Evolutionary conservation across 2,113 vertebrate species (phyloP), one percentile per base, ranked within the genome.

Genomic region (Spermophilus dauricus): DNA sequence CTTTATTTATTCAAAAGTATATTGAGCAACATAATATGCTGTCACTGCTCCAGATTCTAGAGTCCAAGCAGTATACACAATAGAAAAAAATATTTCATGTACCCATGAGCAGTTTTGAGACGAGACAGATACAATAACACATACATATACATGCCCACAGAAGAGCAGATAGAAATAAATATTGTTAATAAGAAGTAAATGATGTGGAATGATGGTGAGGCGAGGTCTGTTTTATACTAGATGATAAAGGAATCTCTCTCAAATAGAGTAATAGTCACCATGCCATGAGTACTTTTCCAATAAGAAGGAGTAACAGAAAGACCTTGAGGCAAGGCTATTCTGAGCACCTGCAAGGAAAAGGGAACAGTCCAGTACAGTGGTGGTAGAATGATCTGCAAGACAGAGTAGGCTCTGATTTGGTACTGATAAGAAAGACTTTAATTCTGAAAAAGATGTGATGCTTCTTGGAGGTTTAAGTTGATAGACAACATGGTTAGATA

Each of bases 351-450:
- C 14, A 80, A 45, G 53, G 14, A 12, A 51, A 2, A 85, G 5
- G 1, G 10, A 63, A 14, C 3, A 42, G 11, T 11, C 4, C 48
- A 61, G 3, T 24, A 1, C 58, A 0, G 14, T 22, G 76, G 0
- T 39, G 56, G 26, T 20, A 30, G 63, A 16, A 6, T 3, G 8
- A 72, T 34, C 11, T 63, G 30, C 11, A 16, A 86, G 48, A 51
- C 1, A 32, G 5, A 11, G 22, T 22, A 61, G 80, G 65, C 1
- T 53, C 42, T n/a, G 7, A 65, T 7, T 80, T 18, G 9, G 8
- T 32, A 80, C 8, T 65, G 14, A 1, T 26, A 63, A 86, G 34
- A 63, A 4, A 34, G 34, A n/a, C 26, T 39, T 91, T 58, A 53
- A 8, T 51, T 80, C 67, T 75, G 2, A 80, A 86, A 86, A 72